phyloP scores from a whole-genome alignment of 30 jellyfish, hydroid and myxozoan species.

The Aurelia sp. region DNA sequence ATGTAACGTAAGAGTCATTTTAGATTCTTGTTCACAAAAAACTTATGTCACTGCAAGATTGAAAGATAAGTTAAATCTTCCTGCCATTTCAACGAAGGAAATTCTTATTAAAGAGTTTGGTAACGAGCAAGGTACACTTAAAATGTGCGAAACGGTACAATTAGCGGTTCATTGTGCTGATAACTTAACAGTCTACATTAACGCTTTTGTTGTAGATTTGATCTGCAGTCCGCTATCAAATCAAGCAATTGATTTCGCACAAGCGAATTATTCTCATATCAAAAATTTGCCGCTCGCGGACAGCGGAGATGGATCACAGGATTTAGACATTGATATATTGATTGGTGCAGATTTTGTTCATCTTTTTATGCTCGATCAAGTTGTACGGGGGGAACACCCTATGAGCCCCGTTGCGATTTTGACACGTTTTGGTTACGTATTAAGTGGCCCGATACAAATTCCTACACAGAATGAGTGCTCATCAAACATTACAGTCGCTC shows the following conservation, averaged over 20 bases:
- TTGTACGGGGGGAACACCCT: slow-evolving; percentile 28
- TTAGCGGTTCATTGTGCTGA: slow-evolving; percentile 14
- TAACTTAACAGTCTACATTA: slow-evolving; percentile 12
- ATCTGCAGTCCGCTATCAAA: slow-evolving; percentile 7
- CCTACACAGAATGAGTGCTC: slow-evolving; percentile 1
- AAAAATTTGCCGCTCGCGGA: slow-evolving; percentile 21
- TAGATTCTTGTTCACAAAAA: no score
- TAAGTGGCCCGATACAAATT: slow-evolving; percentile 36
- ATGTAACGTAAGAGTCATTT: no score
- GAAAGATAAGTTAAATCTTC: no score
- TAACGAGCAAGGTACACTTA: background rate
- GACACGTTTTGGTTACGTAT: slow-evolving; percentile 18
- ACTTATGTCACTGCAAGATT: no score
- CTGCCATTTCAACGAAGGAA: no score
- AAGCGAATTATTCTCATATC: background rate
- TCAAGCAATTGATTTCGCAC: slow-evolving; percentile 2
- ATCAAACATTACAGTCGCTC: slow-evolving; percentile 34
- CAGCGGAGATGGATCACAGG: slow-evolving; percentile 14
- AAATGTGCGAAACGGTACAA: background rate
- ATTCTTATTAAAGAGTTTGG: background rate
- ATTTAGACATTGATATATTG: slow-evolving; percentile 12
- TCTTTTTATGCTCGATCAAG: slow-evolving; percentile 6
- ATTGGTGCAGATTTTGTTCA: slow-evolving; percentile 25
- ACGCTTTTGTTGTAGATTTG: slow-evolving; percentile 24
- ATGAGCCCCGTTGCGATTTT: slow-evolving; percentile 24